Conservation (phyloP, 2,888 invertebrate species). For the Ochropleura plecta region DNA sequence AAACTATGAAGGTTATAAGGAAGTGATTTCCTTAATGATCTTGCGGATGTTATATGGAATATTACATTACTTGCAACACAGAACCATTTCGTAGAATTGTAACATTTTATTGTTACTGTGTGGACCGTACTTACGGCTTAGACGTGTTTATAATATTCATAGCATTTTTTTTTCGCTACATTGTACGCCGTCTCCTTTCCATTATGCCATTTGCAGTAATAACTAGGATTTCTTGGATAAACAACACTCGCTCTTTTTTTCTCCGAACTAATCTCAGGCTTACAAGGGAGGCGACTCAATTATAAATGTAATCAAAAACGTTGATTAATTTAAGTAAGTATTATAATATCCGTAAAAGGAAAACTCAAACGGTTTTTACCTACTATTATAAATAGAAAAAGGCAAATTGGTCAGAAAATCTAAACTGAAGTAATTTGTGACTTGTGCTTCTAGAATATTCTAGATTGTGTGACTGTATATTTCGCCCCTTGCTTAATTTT, state of each 20-base stretch:
- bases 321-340: constrained; percentile 24
- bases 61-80: constrained; percentile 31
- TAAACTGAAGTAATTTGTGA: background rate
- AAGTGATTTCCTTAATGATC: background rate
- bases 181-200: constrained; percentile 19
- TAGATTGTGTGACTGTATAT: background rate
- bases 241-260: constrained; percentile 9
- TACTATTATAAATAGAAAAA: background rate
- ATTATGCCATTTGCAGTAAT: constrained; percentile 32
- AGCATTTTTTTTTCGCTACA: constrained; percentile 7
- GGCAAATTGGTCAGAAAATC: no score
- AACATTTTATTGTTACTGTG: constrained; percentile 21
- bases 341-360: background rate
- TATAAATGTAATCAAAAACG: constrained; percentile 40
- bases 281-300: constrained; percentile 1
- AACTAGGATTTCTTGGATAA: constrained; percentile 41
- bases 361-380: background rate
- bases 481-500: background rate
- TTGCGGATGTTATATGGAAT: constrained; percentile 15
- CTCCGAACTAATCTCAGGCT: constrained; percentile 18
- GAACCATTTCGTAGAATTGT: constrained; percentile 29
- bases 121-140: constrained; percentile 27
- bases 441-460: background rate
- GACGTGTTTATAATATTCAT: constrained; percentile 43
- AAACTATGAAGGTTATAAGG: constrained; percentile 1